Conservation (phyloP, 64 coral and sea anemone genomes). For the Stichodactyla helianthus region DNA sequence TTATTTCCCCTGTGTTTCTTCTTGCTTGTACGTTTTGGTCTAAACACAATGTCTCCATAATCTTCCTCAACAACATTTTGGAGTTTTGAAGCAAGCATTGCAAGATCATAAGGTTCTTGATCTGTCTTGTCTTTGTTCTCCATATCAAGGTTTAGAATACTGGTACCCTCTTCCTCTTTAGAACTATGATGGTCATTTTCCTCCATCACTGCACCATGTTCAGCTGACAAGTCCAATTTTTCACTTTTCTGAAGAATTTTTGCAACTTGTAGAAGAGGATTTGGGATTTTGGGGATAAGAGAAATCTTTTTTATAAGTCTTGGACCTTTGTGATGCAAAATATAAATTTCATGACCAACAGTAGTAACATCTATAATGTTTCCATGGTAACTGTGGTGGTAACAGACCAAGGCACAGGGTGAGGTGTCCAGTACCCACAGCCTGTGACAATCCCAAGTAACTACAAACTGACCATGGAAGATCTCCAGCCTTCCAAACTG, state of each 20-base stretch:
- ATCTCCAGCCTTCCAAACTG: conserved; percentile 68
- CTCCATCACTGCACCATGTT: not conserved
- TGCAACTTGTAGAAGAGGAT: conserved; percentile 58
- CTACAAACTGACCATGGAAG: conserved; percentile 77
- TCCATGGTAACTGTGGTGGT: conserved; percentile 52
- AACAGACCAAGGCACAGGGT: conserved; percentile 70
- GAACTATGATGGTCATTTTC: not conserved
- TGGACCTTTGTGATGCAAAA: conserved; percentile 60
- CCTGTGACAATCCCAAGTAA: conserved; percentile 65
- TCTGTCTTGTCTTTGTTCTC: not conserved
- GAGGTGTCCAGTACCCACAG: conserved; percentile 85
- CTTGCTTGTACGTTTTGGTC: conserved; percentile 50
- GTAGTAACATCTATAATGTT: conserved; percentile 84
- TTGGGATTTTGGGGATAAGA: conserved; percentile 72
- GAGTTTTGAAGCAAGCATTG: not conserved
- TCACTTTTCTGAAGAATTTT: not conserved
- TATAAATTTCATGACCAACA: conserved; percentile 78
- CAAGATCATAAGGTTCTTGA: not conserved
- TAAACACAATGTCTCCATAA: conserved; percentile 88
- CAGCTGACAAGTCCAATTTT: conserved; percentile 6
- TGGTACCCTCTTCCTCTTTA: not conserved
- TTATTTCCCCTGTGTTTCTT: not conserved
- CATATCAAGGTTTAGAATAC: not conserved
- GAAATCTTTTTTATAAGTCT: conserved; percentile 66
- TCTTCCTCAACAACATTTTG: conserved; percentile 72